Conservation (phyloP, 1,140 invertebrate species). For the Tetramorium parvispinum region DNA sequence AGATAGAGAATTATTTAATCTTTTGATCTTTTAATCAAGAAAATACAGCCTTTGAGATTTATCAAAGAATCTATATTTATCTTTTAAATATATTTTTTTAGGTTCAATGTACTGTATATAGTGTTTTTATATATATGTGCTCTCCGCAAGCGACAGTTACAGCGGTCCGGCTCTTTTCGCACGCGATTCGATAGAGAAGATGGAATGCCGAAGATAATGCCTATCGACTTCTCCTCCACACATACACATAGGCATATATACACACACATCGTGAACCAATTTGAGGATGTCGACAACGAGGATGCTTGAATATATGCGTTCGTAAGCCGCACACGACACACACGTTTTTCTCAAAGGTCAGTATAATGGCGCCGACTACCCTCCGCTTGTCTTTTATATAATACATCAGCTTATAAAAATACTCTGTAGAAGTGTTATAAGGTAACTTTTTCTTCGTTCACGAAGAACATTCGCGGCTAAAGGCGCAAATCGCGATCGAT, state of each 20-base stretch:
- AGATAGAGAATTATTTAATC: not conserved
- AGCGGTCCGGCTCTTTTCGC: not conserved
- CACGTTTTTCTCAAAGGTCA: slow-evolving; percentile 52
- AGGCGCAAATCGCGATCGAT: slow-evolving; percentile 30
- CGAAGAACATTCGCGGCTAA: not conserved
- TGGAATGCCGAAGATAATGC: slow-evolving; percentile 15
- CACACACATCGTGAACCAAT: not conserved
- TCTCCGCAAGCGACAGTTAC: not conserved
- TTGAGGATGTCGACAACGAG: not conserved
- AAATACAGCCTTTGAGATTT: not conserved
- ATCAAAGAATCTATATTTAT: not conserved
- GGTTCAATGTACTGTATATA: not conserved
- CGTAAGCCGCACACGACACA: not conserved
- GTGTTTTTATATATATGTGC: not conserved
- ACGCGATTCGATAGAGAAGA: not conserved
- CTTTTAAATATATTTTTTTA: not conserved
- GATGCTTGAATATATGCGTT: not conserved
- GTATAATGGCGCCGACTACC: not conserved
- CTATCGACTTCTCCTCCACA: not conserved
- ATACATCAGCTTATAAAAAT: slow-evolving; percentile 55
- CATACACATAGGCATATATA: not conserved
- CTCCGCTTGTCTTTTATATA: slow-evolving; percentile 40
- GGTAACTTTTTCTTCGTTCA: slow-evolving; percentile 29
- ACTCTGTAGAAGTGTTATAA: slow-evolving; percentile 6
- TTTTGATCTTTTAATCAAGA: not conserved